Evolutionary conservation across 2,113 vertebrate species (phyloP), one percentile per base, ranked within the genome.

Genomic region (Condylura cristata): DNA sequence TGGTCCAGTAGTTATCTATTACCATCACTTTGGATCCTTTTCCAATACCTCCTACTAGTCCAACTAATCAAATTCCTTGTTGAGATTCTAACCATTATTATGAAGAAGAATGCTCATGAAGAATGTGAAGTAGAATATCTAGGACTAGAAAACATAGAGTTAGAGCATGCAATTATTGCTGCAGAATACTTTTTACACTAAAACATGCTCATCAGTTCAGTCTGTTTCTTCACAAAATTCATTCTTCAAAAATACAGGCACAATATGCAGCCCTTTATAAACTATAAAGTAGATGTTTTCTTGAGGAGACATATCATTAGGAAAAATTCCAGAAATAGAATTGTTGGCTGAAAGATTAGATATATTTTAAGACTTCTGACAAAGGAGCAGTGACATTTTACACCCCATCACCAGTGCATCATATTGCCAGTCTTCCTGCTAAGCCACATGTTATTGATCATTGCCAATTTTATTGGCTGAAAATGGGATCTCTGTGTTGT

Each of bases 321-420:
- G 70, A 95, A 95, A 94, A 41, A 20, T 41, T 83, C 39, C 65
- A 84, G 83, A 96, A 89, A 68, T 39, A 68, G n/a, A 93, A 89
- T 86, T 91, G 2, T 89, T 94, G 44, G 18, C 61, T 48, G 34
- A 83, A 89, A 94, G 5, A 79, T 20, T 22, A 95, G 60, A 66
- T 89, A 51, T 66, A 81, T 94, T 92, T 90, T 78, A 68, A 94
- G 60, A 48, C 37, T 96, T 82, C 16, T 86, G 83, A 86, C 82
- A 75, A 81, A 86, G n/a, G 4, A 94, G 68, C 63, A 86, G 58
- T 79, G 32, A 66, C 30, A 89, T 63, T 94, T 90, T 70, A 39
- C 7, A 96, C 11, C 34, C 28, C 13, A 78, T 85, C 79, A 46
- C 51, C n/a, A 89, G 30, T 53, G 20, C 63, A 68, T 61, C 37